Conservation (phyloP, 2,113 vertebrate species). For the Mugil cephalus region DNA sequence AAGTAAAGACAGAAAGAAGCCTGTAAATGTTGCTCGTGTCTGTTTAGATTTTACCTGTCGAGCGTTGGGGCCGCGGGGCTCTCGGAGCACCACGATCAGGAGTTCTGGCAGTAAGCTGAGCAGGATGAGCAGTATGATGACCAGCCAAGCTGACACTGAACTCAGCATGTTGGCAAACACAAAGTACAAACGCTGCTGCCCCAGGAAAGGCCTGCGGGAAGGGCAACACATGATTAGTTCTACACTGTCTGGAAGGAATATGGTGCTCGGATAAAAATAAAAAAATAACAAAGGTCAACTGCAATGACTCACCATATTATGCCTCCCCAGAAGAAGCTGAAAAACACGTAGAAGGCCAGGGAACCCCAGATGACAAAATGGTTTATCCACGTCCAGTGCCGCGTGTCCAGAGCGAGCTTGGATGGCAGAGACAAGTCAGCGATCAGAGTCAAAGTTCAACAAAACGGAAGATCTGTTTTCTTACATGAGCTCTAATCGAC, state of each 20-base stretch:
- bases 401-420: conserved; percentile 95
- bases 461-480: not conserved
- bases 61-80: conserved; percentile 68
- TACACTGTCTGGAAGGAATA: not conserved
- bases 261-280: not conserved
- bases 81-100: conserved; percentile 83
- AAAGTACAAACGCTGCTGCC: conserved; percentile 96
- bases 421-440: conserved; percentile 28
- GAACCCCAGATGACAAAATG: conserved; percentile 99
- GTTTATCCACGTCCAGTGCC: conserved; percentile 99
- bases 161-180: conserved; percentile 97
- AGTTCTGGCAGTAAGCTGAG: conserved; percentile 96
- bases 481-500: too few species aligned
- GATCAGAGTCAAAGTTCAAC: not conserved
- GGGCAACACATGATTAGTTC: conserved; percentile 23
- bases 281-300: not conserved
- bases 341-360: conserved; percentile 96
- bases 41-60: conserved; percentile 76
- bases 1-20: too few species aligned
- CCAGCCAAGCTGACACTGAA: conserved; percentile 93
- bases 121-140: conserved; percentile 94
- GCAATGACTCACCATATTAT: conserved; percentile 90
- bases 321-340: conserved; percentile 99
- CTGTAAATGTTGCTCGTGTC: not conserved
- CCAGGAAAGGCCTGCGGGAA: conserved; percentile 93